Conservation (phyloP, 2,888 invertebrate genomes). For the Liodrosophila aerea region DNA sequence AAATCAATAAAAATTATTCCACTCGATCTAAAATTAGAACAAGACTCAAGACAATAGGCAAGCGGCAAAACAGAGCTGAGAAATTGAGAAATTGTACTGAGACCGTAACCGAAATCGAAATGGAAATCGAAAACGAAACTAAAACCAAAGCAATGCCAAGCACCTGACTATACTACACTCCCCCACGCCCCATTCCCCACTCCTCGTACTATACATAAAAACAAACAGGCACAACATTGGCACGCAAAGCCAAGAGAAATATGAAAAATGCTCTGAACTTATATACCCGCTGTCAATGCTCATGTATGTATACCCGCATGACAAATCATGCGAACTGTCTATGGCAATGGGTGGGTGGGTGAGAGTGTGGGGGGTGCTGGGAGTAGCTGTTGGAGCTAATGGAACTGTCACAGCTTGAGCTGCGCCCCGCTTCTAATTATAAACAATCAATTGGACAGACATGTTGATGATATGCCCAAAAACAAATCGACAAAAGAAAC, state of each 20-base stretch:
- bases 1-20: conserved; percentile 81
- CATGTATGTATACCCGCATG: conserved; percentile 48
- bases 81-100: conserved; percentile 21
- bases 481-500: conserved; percentile 11
- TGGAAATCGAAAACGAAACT: conserved; percentile 7
- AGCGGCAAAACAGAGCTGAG: conserved; percentile 11
- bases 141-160: conserved; percentile 35
- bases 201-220: not conserved
- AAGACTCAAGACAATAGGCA: conserved; percentile 41
- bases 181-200: no score
- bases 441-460: conserved; percentile 39
- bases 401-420: conserved; percentile 13
- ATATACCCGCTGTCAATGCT: conserved; percentile 28
- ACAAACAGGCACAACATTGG: conserved; percentile 4
- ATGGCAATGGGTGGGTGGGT: not conserved
- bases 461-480: conserved; percentile 14
- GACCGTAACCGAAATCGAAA: conserved; percentile 4
- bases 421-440: conserved; percentile 41
- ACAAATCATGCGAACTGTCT: conserved; percentile 63
- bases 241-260: conserved; percentile 15
- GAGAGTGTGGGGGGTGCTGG: not conserved
- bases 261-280: conserved; percentile 10
- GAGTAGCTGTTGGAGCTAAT: conserved; percentile 1
- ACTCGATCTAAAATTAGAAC: conserved; percentile 81
- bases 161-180: no score